Percentiles rank a stretch among this genome's conserved stretches.
These are phyloP conservation scores for Rugalucina vietnamica DNA, from an alignment of 2,888 invertebrate genomes.

Conservation along the genomic window DNA sequence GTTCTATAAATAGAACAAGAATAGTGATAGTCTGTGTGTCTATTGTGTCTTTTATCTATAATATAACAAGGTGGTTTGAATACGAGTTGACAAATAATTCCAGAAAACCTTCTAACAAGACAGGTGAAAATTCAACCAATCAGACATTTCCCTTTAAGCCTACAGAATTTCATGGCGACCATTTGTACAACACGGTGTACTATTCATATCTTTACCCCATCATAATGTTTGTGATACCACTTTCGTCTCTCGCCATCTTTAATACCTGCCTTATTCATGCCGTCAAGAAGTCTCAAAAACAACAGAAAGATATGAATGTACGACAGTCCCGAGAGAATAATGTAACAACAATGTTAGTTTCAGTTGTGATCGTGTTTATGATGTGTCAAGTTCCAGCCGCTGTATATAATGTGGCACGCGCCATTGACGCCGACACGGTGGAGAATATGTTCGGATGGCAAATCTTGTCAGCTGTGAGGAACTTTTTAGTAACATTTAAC, in stretches of 20 bases:
- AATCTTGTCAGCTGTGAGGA: slow-evolving; percentile 84
- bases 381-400: slow-evolving; percentile 91
- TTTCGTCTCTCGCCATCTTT: slow-evolving; percentile 93
- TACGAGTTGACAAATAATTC: slow-evolving; percentile 78
- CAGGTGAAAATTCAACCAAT: slow-evolving; percentile 39
- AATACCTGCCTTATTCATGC: slow-evolving; percentile 93
- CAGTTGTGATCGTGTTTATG: slow-evolving; percentile 97
- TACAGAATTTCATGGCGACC: slow-evolving; percentile 89
- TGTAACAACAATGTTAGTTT: slow-evolving; percentile 96
- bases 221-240: slow-evolving; percentile 97
- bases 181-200: slow-evolving; percentile 91
- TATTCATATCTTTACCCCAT: slow-evolving; percentile 97
- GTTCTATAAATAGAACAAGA: slow-evolving; percentile 94
- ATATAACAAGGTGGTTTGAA: slow-evolving; percentile 88
- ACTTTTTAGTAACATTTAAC: slow-evolving; percentile 97
- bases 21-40: slow-evolving; percentile 93
- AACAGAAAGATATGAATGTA: slow-evolving; percentile 94
- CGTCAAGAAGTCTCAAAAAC: slow-evolving; percentile 94
- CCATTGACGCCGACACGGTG: slow-evolving; percentile 86
- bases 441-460: slow-evolving; percentile 86
- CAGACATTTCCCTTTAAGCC: slow-evolving; percentile 83
- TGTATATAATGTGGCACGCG: slow-evolving; percentile 89
- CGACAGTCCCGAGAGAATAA: slow-evolving; percentile 96
- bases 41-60: slow-evolving; percentile 92
- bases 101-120: slow-evolving; percentile 43